Percentiles rank a stretch among this genome's conserved stretches.
These are phyloP conservation scores for Tragelaphus eurycerus DNA, from an alignment of 2,797 vertebrate genomes.

Conservation along the genomic window DNA sequence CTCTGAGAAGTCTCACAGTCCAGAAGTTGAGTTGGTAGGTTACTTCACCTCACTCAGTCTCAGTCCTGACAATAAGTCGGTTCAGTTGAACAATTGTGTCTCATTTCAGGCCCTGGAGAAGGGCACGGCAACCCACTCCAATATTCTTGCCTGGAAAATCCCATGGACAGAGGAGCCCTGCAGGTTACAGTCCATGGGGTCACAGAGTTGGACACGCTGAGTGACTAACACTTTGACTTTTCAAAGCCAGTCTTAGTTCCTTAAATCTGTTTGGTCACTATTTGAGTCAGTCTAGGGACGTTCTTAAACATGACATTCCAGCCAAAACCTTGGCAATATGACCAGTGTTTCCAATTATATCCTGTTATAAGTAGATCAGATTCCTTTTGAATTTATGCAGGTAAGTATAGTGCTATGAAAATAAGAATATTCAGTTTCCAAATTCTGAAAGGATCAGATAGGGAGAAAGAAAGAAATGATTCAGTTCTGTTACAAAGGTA, in stretches of 20 bases:
- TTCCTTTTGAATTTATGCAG: not conserved
- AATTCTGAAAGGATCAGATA: not conserved
- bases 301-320: not conserved
- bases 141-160: not conserved
- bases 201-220: not conserved
- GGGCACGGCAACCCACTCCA: not conserved
- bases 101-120: not conserved
- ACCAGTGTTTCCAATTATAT: not conserved
- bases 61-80: not conserved
- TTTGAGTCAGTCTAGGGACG: not conserved
- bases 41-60: not conserved
- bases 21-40: not conserved
- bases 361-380: not conserved
- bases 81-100: not conserved
- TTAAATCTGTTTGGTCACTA: not conserved
- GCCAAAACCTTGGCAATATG: not conserved
- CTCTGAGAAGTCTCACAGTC: not conserved
- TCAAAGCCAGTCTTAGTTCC: not conserved
- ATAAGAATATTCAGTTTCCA: not conserved
- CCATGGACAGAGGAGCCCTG: not conserved
- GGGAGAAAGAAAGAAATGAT: not conserved
- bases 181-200: not conserved
- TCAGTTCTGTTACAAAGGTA: not conserved
- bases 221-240: not conserved
- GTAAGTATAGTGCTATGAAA: not conserved